A percentile compares a stretch with the other conserved stretches of the same genome.
Evolutionary conservation across 2,888 invertebrate genomes (phyloP).

Genomic region (Spialia ferax): DNA sequence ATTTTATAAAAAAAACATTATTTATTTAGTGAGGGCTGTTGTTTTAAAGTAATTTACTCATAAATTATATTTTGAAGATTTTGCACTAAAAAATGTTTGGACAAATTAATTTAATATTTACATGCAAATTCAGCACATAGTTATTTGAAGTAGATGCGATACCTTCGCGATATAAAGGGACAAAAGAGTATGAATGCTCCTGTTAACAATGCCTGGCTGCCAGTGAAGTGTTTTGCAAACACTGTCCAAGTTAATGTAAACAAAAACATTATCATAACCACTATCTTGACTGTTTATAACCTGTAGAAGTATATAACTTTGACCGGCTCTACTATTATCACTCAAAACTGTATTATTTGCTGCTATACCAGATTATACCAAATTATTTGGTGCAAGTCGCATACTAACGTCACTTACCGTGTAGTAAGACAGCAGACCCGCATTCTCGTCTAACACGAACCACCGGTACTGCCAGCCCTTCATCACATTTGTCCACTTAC

Average conservation of each 20-base stretch:
- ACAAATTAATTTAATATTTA: neutral
- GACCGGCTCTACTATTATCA: neutral
- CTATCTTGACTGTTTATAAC: constrained; percentile 16
- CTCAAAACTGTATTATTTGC: neutral
- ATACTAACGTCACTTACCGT: constrained; percentile 90
- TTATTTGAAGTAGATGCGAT: neutral
- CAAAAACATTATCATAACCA: constrained; percentile 35
- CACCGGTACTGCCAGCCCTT: constrained; percentile 99
- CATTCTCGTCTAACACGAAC: constrained; percentile 99
- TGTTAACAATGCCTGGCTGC: neutral
- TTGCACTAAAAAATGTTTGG: too few species aligned
- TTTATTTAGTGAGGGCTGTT: too few species aligned
- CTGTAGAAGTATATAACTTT: neutral
- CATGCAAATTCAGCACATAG: neutral
- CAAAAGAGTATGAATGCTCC: neutral
- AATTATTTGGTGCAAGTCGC: constrained; percentile 42
- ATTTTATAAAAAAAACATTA: too few species aligned
- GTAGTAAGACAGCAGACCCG: constrained; percentile 98
- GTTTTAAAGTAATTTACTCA: too few species aligned
- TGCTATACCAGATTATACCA: constrained; percentile 17
- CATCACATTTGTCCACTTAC: constrained; percentile 99
- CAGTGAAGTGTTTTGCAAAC: constrained; percentile 31
- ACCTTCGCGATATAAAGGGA: neutral
- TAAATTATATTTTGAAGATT: too few species aligned
- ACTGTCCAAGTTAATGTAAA: constrained; percentile 33